These are phyloP conservation scores for Plutella xylostella DNA, from an alignment of 2,888 invertebrate species.

Conservation along the genomic window DNA sequence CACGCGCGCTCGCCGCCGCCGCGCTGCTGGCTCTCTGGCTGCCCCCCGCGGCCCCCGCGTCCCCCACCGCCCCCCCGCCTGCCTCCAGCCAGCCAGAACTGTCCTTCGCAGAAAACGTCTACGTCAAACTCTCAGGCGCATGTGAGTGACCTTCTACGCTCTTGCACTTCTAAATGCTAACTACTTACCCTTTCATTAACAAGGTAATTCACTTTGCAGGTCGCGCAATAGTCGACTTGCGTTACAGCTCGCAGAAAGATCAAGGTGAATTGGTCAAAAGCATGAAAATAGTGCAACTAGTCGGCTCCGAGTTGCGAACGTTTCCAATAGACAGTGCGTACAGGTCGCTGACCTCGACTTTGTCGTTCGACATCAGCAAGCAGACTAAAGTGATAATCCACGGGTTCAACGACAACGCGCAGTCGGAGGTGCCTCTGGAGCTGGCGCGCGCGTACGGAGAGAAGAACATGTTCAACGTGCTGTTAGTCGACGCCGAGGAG, in stretches of 20 bases:
- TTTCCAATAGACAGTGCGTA: constrained; percentile 51
- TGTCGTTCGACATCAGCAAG: constrained; percentile 50
- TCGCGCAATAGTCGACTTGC: constrained; percentile 55
- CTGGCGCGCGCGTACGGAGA: constrained; percentile 53
- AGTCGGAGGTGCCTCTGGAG: constrained; percentile 48
- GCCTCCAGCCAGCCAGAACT: constrained; percentile 25
- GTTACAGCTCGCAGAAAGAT: constrained; percentile 36
- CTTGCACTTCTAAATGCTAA: too few relatives aligned
- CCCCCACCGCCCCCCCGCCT: neutral
- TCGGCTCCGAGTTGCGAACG: constrained; percentile 30
- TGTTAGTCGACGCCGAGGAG: constrained; percentile 56
- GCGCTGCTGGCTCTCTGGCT: constrained; percentile 22
- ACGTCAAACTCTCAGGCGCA: constrained; percentile 52
- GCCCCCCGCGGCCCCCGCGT: neutral
- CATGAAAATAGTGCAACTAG: constrained; percentile 46
- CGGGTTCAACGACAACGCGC: constrained; percentile 56
- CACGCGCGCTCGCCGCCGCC: constrained; percentile 32
- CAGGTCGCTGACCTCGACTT: constrained; percentile 36
- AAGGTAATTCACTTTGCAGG: constrained; percentile 34
- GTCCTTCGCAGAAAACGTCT: constrained; percentile 51
- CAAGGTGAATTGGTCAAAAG: constrained; percentile 45
- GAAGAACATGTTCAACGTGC: constrained; percentile 57
- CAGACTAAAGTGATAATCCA: constrained; percentile 61
- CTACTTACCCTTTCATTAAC: too few relatives aligned
- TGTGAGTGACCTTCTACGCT: constrained; percentile 45